These are phyloP conservation scores for Platygyra sinensis DNA, from an alignment of 64 coral and sea anemone species.

Conservation along the genomic window DNA sequence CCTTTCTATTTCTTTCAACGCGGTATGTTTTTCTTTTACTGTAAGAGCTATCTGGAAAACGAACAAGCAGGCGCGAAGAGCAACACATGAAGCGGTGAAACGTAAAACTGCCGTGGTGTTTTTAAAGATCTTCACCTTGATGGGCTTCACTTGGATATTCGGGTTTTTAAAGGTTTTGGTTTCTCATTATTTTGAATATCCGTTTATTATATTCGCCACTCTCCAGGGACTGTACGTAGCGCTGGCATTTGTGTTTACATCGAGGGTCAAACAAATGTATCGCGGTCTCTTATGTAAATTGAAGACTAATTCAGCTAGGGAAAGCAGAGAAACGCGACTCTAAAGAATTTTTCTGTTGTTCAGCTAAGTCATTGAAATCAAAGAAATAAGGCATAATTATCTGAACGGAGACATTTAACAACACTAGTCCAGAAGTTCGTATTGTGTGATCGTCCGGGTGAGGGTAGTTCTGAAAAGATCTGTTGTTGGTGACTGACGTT, in stretches of 20 bases:
- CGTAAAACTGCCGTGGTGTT: neutral
- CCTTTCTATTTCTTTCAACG: neutral
- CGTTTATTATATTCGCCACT: conserved; percentile 23
- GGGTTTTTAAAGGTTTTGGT: conserved; percentile 2
- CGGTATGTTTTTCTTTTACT: conserved; percentile 31
- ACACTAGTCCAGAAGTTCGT: too few relatives aligned
- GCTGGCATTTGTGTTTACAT: conserved; percentile 34
- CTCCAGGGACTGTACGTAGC: conserved; percentile 37
- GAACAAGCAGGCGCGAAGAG: neutral
- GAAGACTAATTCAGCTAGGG: too few relatives aligned
- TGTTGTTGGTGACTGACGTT: too few relatives aligned
- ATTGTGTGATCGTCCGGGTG: too few relatives aligned
- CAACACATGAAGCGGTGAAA: neutral
- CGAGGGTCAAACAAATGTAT: neutral
- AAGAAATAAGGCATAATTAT: too few relatives aligned
- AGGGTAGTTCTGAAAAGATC: too few relatives aligned
- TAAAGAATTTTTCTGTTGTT: too few relatives aligned
- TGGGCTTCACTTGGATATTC: conserved; percentile 54
- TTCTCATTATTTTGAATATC: neutral
- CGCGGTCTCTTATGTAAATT: neutral
- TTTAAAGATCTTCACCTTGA: conserved; percentile 13
- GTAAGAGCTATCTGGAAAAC: conserved; percentile 32
- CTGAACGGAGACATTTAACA: too few relatives aligned
- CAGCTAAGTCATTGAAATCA: too few relatives aligned
- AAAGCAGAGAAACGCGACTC: too few relatives aligned